Evolutionary conservation across 2,797 vertebrate genomes (phyloP), one percentile per base, ranked within the genome.

Genomic region (Cirrhinus mrigala): DNA sequence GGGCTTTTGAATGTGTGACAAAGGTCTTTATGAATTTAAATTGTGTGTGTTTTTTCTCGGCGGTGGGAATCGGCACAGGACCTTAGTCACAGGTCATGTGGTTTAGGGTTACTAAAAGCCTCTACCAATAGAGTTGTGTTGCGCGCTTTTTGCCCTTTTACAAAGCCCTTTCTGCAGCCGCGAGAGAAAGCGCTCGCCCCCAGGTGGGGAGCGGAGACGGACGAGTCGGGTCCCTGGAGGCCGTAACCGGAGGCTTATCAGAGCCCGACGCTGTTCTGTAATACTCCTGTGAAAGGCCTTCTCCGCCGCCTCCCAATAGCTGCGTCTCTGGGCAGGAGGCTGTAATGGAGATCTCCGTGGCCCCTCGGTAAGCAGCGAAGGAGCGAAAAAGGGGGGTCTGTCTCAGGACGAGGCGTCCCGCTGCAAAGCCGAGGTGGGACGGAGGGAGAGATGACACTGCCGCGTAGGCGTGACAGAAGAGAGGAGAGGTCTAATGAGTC

Each of bases 251-350:
- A 96, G 93, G 95, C 94, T 94, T 95, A 95, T 95, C 94, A 89
- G 93, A 91, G 94, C 92, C 90, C 91, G 81, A 90, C 89, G 91
- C 92, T 95, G 94, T 94, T 93, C 93, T 95, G 91, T 95, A 95
- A 96, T 95, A 96, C 95, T 95, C 95, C 94, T 96, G 95, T 95
- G 95, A 96, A 96, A 96, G 94, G 93, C 91, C 92, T 93, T 89
- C 92, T 91, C 89, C 91, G 92, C 92, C 93, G 88, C 94, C 95
- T 94, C 95, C 93, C 95, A 95, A 94, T 95, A 94, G 93, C 93
- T 89, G 92, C 92, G 93, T 94, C 93, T 94, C 92, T 93, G 91
- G 89, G 91, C 91, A 92, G 91, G 88, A 93, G 91, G 88, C 89
- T 91, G 88, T 94, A 94, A 94, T 89, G 68, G 93, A 95, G 92